Base-by-base conservation (phyloP, 2,797 vertebrate species). In the Sebastes oblongus region DNA sequence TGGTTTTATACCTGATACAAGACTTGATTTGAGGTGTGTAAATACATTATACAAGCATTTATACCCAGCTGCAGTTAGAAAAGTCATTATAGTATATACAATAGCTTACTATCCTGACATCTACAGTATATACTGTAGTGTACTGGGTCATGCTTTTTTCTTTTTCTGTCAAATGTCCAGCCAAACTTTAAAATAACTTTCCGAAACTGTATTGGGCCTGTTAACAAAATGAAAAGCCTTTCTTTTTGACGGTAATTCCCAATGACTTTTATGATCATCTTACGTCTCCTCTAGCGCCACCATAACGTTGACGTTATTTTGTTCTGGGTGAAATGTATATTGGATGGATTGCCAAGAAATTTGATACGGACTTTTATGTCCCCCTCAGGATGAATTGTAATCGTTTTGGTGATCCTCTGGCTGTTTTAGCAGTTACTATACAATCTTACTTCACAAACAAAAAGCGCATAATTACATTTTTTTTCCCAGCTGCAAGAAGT, bases 151-250 rank as follows among this genome's bases (percentile, higher is more conserved):
- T 11, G 75, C 61, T 61, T 32, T 50, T 55, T 24, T 24, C 34
- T 34, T 72, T 66, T 75, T 70, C 50, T 61, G 29, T 64, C 30
- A 69, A n/a, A 12, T 81, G 75, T 60, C 32, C 11, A 66, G 34
- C 27, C 58, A 64, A 72, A 79, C 78, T 72, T 50, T 55, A 69
- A 78, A 85, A 85, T 80, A 83, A 81, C 80, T 74, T 69, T 72
- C n/a, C 14, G 22, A 76, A 78, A 78, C 39, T 42, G 78, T 25
- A 27, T 32, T 55, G 22, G 55, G 50, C 69, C 66, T 72, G 65
- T 85, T 72, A 82, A 74, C 68, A 70, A 52, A 52, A 67, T 5
- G 2, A n/a, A 67, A 29, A 8, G 66, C 25, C 4, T 73, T 39
- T 30, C 42, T 61, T 75, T 68, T 72, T 66, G 34, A 59, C 1